phyloP scores from a whole-genome alignment of 2,888 invertebrate genomes.

The Lacanobia oleracea region DNA sequence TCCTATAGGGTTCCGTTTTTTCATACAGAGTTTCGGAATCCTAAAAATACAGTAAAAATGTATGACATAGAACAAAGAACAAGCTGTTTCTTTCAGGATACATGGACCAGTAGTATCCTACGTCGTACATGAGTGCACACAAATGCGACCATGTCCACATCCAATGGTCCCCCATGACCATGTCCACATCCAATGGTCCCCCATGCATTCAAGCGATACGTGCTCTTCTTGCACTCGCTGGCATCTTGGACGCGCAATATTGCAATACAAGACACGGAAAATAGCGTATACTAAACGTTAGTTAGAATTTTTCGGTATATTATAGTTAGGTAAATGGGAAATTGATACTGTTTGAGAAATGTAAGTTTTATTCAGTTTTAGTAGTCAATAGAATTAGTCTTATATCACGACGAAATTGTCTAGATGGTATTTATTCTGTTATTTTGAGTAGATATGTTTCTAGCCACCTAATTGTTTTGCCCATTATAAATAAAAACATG shows the following conservation, averaged over 20 bases:
- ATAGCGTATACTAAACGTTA: not conserved
- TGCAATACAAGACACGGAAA: constrained; percentile 29
- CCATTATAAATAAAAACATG: constrained; percentile 25
- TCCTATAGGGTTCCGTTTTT: too few relatives aligned
- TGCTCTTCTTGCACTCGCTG: constrained; percentile 26
- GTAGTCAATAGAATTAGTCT: too few relatives aligned
- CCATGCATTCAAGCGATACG: constrained; percentile 19
- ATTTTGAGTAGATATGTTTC: too few relatives aligned
- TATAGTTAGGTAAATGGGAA: constrained; percentile 14
- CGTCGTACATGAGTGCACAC: constrained; percentile 40
- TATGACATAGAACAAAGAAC: constrained; percentile 8
- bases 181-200: constrained; percentile 32
- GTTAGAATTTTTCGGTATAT: constrained; percentile 15
- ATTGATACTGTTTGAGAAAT: constrained; percentile 2
- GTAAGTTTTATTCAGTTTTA: too few relatives aligned
- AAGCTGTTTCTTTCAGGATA: constrained; percentile 26
- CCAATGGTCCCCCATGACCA: constrained; percentile 29
- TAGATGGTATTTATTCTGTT: too few relatives aligned
- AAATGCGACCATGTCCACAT: constrained; percentile 35
- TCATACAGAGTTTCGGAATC: too few relatives aligned
- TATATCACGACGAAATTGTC: too few relatives aligned
- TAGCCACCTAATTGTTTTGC: not conserved
- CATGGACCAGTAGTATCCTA: constrained; percentile 12
- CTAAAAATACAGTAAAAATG: not conserved
- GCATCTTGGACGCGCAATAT: constrained; percentile 37